phyloP scores from a whole-genome alignment of 2,797 vertebrate genomes.

The Lepus oiostolus region DNA sequence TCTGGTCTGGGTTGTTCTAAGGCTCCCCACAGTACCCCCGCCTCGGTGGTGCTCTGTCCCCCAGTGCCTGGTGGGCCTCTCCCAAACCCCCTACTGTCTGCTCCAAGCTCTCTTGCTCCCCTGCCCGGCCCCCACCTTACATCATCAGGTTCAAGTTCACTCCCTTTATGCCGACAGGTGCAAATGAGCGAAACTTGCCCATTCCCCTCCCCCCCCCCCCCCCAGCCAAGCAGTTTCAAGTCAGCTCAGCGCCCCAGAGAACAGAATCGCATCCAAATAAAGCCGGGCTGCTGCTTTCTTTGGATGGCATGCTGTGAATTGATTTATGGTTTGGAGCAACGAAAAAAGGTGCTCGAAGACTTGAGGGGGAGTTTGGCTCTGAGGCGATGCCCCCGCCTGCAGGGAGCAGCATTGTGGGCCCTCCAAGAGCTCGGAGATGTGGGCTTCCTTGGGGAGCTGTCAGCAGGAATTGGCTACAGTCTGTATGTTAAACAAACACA shows the following conservation, averaged over 20 bases:
- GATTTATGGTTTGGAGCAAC: slow-evolving; percentile 79
- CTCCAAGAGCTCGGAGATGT: slow-evolving; percentile 38
- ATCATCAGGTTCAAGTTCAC: slow-evolving; percentile 13
- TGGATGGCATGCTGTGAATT: slow-evolving; percentile 66
- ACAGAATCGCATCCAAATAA: slow-evolving; percentile 66
- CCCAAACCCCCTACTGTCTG: neutral
- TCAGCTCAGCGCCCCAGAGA: slow-evolving; percentile 52
- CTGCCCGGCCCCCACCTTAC: neutral
- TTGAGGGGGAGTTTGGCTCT: neutral
- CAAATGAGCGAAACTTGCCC: neutral
- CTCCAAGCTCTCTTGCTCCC: neutral
- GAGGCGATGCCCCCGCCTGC: neutral
- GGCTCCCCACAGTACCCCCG: neutral
- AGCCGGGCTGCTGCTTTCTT: slow-evolving; percentile 69
- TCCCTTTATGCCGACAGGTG: neutral
- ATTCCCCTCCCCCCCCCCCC: neutral
- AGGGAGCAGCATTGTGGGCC: neutral
- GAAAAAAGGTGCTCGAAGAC: slow-evolving; percentile 72
- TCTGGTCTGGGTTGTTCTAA: neutral
- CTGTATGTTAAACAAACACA: slow-evolving; percentile 83
- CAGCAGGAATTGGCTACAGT: slow-evolving; percentile 80
- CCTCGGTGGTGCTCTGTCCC: neutral
- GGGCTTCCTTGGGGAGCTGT: slow-evolving; percentile 78
- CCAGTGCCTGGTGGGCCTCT: neutral
- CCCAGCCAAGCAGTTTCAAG: neutral